phyloP scores from a whole-genome alignment of 2,888 invertebrate species.

The Thelaira solivaga region DNA sequence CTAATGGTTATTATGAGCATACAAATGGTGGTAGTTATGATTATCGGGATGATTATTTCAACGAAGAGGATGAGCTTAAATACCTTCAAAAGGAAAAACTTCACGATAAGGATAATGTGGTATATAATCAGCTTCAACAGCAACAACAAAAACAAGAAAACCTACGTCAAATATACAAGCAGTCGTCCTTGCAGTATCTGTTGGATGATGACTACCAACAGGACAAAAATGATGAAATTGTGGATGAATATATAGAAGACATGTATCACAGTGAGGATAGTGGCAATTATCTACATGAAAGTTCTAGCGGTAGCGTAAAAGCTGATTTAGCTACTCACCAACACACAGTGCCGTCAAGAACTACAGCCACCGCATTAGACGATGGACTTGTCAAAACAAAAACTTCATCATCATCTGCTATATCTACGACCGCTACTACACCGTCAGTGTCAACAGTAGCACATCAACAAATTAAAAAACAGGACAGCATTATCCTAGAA shows the following conservation, averaged over 20 bases:
- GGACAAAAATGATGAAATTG: constrained; percentile 63
- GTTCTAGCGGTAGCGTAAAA: constrained; percentile 71
- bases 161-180: constrained; percentile 58
- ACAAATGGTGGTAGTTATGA: constrained; percentile 71
- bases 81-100: constrained; percentile 74
- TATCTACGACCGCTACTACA: constrained; percentile 17
- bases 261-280: constrained; percentile 74
- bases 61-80: constrained; percentile 77
- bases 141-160: constrained; percentile 54
- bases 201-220: constrained; percentile 58
- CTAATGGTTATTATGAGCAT: constrained; percentile 73
- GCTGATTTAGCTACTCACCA: constrained; percentile 27
- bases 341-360: not conserved
- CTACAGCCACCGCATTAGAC: not conserved
- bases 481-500: constrained; percentile 73
- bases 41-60: constrained; percentile 76
- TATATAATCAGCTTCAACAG: not conserved
- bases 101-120: constrained; percentile 41
- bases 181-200: constrained; percentile 62
- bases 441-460: not conserved
- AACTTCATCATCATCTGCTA: not conserved
- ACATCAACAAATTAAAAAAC: constrained; percentile 71
- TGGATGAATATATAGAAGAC: constrained; percentile 72
- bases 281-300: constrained; percentile 74
- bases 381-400: not conserved